Conservation (phyloP, 2,888 invertebrate species). For the Perizoma affinitatum region DNA sequence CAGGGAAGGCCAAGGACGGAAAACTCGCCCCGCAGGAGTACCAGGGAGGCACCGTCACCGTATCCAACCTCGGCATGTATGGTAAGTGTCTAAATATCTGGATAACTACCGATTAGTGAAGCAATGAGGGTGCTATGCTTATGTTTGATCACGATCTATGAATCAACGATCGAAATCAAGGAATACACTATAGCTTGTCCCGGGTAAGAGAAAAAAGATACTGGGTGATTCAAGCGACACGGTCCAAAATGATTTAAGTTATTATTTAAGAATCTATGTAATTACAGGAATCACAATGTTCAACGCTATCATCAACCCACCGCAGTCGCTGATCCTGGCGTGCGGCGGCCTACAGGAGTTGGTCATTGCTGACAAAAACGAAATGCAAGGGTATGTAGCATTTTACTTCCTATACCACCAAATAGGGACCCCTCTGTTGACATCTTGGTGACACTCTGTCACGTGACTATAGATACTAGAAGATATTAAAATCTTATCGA, state of each 20-base stretch:
- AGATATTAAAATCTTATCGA: no score
- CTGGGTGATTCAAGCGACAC: background rate
- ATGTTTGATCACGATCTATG: no score
- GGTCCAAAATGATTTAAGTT: no score
- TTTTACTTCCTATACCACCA: no score
- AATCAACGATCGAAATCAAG: no score
- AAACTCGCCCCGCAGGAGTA: conserved; percentile 97
- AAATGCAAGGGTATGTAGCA: conserved; percentile 87
- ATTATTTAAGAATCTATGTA: background rate
- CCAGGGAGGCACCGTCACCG: conserved; percentile 97
- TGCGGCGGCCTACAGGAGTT: conserved; percentile 92
- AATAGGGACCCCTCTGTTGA: no score
- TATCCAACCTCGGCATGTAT: conserved; percentile 98
- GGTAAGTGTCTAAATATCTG: conserved; percentile 68
- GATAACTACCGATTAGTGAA: no score
- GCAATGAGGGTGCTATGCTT: no score
- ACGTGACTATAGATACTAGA: no score
- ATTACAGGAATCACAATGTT: conserved; percentile 91
- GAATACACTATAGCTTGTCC: background rate
- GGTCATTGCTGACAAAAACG: conserved; percentile 89
- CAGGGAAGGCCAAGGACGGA: conserved; percentile 93
- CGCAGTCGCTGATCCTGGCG: conserved; percentile 97
- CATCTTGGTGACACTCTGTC: no score
- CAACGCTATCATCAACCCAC: conserved; percentile 97
- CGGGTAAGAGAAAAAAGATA: background rate